phyloP scores from a whole-genome alignment of 2,113 vertebrate species.

The Eublepharis macularius region DNA sequence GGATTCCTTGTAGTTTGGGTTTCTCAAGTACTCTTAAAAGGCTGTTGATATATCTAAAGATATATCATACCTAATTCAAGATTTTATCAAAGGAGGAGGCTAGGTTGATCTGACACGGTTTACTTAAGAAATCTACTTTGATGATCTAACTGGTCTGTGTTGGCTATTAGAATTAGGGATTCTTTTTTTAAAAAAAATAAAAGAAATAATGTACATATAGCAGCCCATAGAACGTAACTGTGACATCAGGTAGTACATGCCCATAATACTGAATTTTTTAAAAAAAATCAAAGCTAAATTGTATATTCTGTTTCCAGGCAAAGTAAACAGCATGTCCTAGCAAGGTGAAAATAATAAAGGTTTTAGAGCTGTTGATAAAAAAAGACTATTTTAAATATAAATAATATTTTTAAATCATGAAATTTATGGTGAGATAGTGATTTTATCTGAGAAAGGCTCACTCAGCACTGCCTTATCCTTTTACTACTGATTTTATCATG shows the following conservation, averaged over 20 bases:
- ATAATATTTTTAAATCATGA: background rate
- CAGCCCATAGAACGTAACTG: background rate
- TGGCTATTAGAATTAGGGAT: constrained; percentile 63
- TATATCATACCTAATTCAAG: constrained; percentile 13
- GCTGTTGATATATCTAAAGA: constrained; percentile 2
- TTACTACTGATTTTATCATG: no score
- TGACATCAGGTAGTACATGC: constrained; percentile 48
- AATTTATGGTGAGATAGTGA: background rate
- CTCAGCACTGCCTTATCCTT: no score
- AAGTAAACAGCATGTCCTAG: constrained; percentile 43
- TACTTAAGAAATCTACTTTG: background rate
- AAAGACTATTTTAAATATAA: constrained; percentile 37
- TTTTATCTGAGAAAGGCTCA: no score
- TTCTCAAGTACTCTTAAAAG: constrained; percentile 5
- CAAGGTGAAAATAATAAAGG: constrained; percentile 37
- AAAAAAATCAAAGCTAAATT: constrained; percentile 42
- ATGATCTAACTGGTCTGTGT: background rate
- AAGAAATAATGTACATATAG: background rate
- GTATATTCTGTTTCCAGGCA: constrained; percentile 40
- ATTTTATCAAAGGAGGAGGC: background rate
- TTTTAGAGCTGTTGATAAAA: constrained; percentile 32
- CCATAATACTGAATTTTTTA: constrained; percentile 48
- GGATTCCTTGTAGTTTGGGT: constrained; percentile 16
- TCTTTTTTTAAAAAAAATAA: constrained; percentile 46
- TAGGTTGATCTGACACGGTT: background rate